phyloP scores from a whole-genome alignment of 2,113 vertebrate species.

The Nothocercus julius region DNA sequence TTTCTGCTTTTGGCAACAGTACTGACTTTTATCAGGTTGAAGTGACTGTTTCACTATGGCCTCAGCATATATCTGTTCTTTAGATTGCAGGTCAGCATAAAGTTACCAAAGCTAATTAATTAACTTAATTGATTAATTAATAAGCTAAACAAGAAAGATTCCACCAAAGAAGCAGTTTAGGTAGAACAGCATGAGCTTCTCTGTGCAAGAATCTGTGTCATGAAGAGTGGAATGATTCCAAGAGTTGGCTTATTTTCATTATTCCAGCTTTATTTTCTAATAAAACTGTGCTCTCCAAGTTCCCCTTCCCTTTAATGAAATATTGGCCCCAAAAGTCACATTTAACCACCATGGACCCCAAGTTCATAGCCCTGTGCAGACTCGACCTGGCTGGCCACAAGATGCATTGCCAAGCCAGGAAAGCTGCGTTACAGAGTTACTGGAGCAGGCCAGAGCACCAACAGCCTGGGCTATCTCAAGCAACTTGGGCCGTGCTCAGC shows the following conservation, averaged over 20 bases:
- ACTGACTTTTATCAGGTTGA: background rate
- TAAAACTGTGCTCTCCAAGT: background rate
- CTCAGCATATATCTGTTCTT: rapidly evolving
- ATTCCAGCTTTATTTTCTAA: background rate
- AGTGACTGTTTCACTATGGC: background rate
- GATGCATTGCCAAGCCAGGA: background rate
- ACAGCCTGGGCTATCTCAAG: background rate
- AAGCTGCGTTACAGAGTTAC: background rate
- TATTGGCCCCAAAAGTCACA: background rate
- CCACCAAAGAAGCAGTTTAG: background rate
- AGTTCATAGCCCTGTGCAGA: background rate
- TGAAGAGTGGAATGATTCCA: background rate
- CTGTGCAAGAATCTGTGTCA: background rate
- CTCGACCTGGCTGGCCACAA: background rate
- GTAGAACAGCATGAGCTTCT: background rate
- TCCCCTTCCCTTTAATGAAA: background rate
- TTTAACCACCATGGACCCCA: background rate
- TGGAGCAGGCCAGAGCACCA: background rate
- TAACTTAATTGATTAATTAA: too few relatives aligned
- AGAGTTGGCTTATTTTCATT: background rate
- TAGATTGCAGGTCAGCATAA: background rate
- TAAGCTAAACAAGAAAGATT: background rate
- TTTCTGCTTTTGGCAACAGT: background rate
- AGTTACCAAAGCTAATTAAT: background rate
- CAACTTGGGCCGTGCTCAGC: background rate